phyloP scores from a whole-genome alignment of 2,113 vertebrate genomes.

The Phodopus roborovskii region DNA sequence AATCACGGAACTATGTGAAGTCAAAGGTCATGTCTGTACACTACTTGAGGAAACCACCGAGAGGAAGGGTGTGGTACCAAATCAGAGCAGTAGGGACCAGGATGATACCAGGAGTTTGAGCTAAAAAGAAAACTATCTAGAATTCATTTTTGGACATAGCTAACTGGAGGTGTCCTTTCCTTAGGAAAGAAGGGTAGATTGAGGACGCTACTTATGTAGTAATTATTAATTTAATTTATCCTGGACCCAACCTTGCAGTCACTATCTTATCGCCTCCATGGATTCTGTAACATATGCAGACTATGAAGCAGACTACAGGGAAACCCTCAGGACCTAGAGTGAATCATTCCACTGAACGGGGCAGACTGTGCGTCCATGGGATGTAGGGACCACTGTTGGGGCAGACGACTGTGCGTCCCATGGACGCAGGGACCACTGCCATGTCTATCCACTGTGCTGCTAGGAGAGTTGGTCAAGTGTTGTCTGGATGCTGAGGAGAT shows the following conservation, averaged over 20 bases:
- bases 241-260: not conserved
- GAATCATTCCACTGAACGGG: not conserved
- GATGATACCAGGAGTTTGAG: not conserved
- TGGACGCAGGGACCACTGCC: not conserved
- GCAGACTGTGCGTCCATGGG: too few species aligned
- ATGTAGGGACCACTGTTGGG: too few species aligned
- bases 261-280: not conserved
- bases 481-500: not conserved
- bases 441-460: not conserved
- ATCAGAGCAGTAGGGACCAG: not conserved
- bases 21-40: too few species aligned
- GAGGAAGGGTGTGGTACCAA: too few species aligned
- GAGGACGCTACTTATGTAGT: not conserved
- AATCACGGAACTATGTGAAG: not conserved
- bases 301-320: not conserved
- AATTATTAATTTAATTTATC: constrained; percentile 2
- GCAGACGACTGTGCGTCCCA: too few species aligned
- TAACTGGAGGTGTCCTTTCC: not conserved
- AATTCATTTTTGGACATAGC: not conserved
- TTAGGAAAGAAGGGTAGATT: constrained; percentile 22
- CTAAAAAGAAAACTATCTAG: not conserved
- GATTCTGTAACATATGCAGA: not conserved
- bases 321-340: not conserved
- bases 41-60: not conserved
- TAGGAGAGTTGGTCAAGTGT: not conserved